Evolutionary conservation across 2,113 vertebrate species (phyloP).

Genomic region (Silurus meridionalis): DNA sequence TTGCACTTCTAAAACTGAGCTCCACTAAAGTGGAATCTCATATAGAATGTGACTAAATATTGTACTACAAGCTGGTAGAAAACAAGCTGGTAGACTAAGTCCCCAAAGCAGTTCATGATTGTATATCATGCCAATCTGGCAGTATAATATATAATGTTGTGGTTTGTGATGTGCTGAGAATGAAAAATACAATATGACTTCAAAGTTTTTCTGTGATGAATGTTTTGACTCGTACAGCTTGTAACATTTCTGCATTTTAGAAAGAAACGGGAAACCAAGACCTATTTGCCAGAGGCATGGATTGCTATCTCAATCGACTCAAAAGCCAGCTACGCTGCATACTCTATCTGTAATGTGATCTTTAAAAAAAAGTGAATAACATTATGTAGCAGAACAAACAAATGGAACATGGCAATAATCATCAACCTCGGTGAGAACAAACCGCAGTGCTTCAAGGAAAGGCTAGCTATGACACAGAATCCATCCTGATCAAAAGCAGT

Average conservation of each 20-base stretch:
- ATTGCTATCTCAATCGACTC: background rate
- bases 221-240: background rate
- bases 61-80: background rate
- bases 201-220: background rate
- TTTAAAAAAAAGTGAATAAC: conserved; percentile 25
- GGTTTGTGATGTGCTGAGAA: conserved; percentile 19
- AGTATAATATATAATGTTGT: background rate
- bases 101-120: background rate
- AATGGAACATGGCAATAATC: conserved; percentile 24
- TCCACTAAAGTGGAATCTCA: background rate
- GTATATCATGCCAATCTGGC: background rate
- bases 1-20: background rate
- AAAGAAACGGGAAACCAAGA: background rate
- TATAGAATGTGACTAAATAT: too few relatives aligned
- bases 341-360: background rate
- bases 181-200: conserved; percentile 22
- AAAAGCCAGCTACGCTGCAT: background rate
- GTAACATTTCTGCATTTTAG: background rate
- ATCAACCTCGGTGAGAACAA: conserved; percentile 36
- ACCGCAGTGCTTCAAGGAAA: conserved; percentile 45
- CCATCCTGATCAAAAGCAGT: conserved; percentile 18
- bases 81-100: background rate
- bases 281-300: background rate
- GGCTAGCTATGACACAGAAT: conserved; percentile 37
- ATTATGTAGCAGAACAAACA: conserved; percentile 7